Evolutionary conservation across 2,888 invertebrate genomes (phyloP), one percentile per base, ranked within the genome.

Genomic region (Ichneumoninae sp.): DNA sequence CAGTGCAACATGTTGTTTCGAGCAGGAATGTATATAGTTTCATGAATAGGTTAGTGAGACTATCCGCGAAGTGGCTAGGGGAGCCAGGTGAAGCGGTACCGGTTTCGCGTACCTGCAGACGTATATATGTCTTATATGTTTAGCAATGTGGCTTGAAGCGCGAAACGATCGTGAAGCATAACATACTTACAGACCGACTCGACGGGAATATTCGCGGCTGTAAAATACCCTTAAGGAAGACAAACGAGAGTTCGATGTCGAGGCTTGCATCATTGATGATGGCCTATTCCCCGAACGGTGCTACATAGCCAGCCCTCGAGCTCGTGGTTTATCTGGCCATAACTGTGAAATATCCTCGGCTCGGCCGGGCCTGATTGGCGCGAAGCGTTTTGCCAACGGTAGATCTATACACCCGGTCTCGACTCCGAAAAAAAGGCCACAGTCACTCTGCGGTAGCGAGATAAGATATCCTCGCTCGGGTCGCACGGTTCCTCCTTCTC

Each of bases 241-340:
- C 91, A 93, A 93, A 93, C 90, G 92, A 86, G 88, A 87, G 89
- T 88, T 90, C 90, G 90, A 91, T 91, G 91, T 89, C 87, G 88
- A 88, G 90, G 90, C 90, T 89, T 93, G 92, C 93, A 93, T 93
- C 92, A 92, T 93, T 93, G 92, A 93, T 92, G 92, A 90, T 72
- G 80, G 87, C 85, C 87, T 90, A 92, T 92, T 92, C 93, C 93
- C 92, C 90, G 90, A 92, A 92, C 91, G 91, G 87, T 89, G 88
- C 86, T 91, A 91, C 90, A 90, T 76, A 84, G 89, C 88, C 89
- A 88, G 86, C 76, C 89, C 90, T 90, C 89, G 90, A 90, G 89
- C 90, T 66, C 88, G 90, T 92, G 92, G 91, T 93, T 93, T 93
- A 92, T 92, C 91, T 89, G 90, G 89, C 92, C 90, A 92, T 93